A percentile compares a stretch with the other conserved stretches of the same genome.
phyloP scores from a whole-genome alignment of 2,113 vertebrate species.

The Mustela lutreola region DNA sequence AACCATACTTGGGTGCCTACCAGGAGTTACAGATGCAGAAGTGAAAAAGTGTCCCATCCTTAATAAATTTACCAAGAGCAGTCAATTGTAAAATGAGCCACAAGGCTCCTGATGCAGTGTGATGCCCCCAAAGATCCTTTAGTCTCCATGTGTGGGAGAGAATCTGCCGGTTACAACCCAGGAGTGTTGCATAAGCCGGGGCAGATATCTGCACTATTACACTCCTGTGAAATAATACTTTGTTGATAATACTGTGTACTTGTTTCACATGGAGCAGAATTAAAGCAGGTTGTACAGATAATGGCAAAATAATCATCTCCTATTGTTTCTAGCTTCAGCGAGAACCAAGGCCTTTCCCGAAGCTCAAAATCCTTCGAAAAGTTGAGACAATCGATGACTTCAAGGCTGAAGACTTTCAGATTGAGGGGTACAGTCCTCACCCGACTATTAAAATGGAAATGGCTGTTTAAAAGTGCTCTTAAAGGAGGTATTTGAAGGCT shows the following conservation, averaged over 20 bases:
- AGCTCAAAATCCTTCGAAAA: conserved; percentile 93
- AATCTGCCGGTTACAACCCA: background rate
- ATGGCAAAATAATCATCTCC: background rate
- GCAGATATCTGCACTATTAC: background rate
- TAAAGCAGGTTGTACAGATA: background rate
- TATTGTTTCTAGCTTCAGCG: conserved; percentile 92
- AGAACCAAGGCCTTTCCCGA: conserved; percentile 95
- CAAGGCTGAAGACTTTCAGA: conserved; percentile 94
- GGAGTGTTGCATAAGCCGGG: background rate
- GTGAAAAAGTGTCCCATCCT: background rate
- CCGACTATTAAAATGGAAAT: conserved; percentile 98
- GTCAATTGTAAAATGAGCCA: background rate
- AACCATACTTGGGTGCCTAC: background rate
- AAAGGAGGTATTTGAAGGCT: background rate
- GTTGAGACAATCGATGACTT: conserved; percentile 94
- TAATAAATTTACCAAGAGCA: background rate
- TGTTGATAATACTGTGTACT: background rate
- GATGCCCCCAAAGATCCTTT: background rate
- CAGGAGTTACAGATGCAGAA: background rate
- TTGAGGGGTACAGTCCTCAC: conserved; percentile 95
- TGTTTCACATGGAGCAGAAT: background rate
- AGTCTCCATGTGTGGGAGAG: background rate
- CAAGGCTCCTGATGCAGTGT: background rate
- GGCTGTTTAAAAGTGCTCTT: conserved; percentile 90
- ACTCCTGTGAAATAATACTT: background rate